phyloP scores from a whole-genome alignment of 2,888 invertebrate genomes.

The Sceliomorpha sp. region DNA sequence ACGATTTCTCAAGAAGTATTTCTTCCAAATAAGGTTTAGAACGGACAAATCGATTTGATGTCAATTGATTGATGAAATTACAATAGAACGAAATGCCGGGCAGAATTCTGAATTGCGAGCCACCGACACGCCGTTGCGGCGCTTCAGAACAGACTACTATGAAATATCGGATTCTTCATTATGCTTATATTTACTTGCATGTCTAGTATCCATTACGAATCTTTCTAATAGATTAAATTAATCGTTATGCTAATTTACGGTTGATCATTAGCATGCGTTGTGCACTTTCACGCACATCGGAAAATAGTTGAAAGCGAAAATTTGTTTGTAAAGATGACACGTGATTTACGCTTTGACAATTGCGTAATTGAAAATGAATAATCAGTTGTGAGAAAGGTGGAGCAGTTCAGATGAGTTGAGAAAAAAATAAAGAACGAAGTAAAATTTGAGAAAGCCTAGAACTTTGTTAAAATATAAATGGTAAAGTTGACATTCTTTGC shows the following conservation, averaged over 20 bases:
- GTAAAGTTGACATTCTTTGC: too few species aligned
- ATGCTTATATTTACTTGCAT: conserved; percentile 59
- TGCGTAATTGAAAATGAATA: too few species aligned
- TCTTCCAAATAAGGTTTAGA: too few species aligned
- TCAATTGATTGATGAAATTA: conserved; percentile 34
- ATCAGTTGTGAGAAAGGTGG: too few species aligned
- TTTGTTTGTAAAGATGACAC: too few species aligned
- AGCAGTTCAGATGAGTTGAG: too few species aligned
- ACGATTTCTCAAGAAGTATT: too few species aligned
- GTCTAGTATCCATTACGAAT: conserved; percentile 51
- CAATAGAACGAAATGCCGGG: conserved; percentile 28
- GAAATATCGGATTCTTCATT: conserved; percentile 47
- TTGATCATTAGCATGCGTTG: conserved; percentile 15
- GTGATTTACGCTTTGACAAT: too few species aligned
- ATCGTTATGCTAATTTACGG: conserved; percentile 60
- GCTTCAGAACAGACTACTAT: conserved; percentile 50
- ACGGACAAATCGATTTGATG: conserved; percentile 35
- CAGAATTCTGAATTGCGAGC: conserved; percentile 20
- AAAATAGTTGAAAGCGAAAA: too few species aligned
- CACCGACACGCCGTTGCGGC: conserved; percentile 27
- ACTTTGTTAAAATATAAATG: too few species aligned
- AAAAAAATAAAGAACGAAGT: too few species aligned
- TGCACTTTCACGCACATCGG: conserved; percentile 11
- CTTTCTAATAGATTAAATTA: conserved; percentile 51
- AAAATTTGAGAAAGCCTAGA: too few species aligned